Evolutionary conservation across 2,113 vertebrate species (phyloP).

Genomic region (Acanthochromis polyacanthus): DNA sequence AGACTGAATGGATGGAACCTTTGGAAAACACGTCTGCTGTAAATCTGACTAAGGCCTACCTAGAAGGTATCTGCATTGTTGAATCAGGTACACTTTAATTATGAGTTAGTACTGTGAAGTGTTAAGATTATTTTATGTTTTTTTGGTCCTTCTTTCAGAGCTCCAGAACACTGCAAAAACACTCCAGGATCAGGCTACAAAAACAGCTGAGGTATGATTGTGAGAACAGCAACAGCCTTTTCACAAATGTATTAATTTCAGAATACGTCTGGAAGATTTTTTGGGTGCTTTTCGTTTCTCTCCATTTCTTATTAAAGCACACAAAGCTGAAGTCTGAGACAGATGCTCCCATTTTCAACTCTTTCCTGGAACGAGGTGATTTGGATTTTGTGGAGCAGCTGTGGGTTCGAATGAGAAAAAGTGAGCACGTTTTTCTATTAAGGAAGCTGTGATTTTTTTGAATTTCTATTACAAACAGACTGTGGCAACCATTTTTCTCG

Average conservation of each 20-base stretch:
- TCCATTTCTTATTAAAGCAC: constrained; percentile 74
- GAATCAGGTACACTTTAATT: neutral
- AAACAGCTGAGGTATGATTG: constrained; percentile 83
- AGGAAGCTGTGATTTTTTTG: neutral
- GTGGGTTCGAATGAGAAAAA: constrained; percentile 93
- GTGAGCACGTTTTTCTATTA: constrained; percentile 78
- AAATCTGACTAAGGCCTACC: constrained; percentile 87
- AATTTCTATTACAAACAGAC: neutral
- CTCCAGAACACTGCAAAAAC: constrained; percentile 86
- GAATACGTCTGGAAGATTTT: neutral
- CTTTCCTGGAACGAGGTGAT: constrained; percentile 87
- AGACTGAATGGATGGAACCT: constrained; percentile 91
- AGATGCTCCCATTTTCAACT: constrained; percentile 84
- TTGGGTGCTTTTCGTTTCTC: constrained; percentile 8
- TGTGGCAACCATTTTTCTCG: neutral
- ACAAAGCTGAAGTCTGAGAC: constrained; percentile 81
- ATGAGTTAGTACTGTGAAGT: neutral
- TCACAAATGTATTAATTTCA: neutral
- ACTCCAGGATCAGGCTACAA: constrained; percentile 72
- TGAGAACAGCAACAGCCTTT: neutral
- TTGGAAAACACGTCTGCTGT: constrained; percentile 86
- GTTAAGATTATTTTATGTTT: neutral
- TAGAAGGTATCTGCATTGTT: constrained; percentile 85
- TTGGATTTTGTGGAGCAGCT: constrained; percentile 95
- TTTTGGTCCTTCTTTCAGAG: constrained; percentile 80